Evolutionary conservation across 2,888 invertebrate species (phyloP).

Genomic region (Calliopum simillimum): DNA sequence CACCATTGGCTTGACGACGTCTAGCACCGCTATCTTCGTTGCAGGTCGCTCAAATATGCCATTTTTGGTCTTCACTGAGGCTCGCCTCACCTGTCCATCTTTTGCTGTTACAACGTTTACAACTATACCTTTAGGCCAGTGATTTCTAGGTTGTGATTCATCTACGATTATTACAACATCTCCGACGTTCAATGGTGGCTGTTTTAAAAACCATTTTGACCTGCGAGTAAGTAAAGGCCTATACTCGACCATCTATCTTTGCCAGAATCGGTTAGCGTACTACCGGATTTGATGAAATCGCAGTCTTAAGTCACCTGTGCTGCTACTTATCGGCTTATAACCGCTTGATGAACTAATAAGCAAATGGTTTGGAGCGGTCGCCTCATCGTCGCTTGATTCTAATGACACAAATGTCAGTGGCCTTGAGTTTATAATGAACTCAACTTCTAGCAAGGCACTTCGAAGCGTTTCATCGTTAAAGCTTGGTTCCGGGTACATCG

Average conservation of each 20-base stretch:
- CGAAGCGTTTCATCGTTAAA: constrained; percentile 42
- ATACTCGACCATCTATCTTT: constrained; percentile 41
- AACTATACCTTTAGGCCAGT: constrained; percentile 39
- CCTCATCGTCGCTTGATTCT: constrained; percentile 26
- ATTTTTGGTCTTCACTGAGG: constrained; percentile 31
- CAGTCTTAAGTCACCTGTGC: constrained; percentile 37
- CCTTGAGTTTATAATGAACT: constrained; percentile 41
- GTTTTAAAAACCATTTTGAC: constrained; percentile 38
- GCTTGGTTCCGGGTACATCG: constrained; percentile 28
- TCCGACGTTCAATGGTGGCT: constrained; percentile 27
- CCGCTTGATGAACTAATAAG: constrained; percentile 32
- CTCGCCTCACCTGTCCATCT: constrained; percentile 37
- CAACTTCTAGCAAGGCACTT: too few species aligned
- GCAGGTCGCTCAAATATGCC: constrained; percentile 31
- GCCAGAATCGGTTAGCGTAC: constrained; percentile 36
- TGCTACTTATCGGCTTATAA: constrained; percentile 25
- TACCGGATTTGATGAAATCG: constrained; percentile 38
- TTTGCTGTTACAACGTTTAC: constrained; percentile 19
- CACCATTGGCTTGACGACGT: constrained; percentile 35
- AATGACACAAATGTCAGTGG: constrained; percentile 29
- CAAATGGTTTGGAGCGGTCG: constrained; percentile 34
- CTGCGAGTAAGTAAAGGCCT: constrained; percentile 32
- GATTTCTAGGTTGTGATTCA: constrained; percentile 32
- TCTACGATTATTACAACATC: constrained; percentile 41
- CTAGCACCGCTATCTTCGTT: constrained; percentile 38